Evolutionary conservation across 2,888 invertebrate species (phyloP).

Genomic region (Drosophila monieri): DNA sequence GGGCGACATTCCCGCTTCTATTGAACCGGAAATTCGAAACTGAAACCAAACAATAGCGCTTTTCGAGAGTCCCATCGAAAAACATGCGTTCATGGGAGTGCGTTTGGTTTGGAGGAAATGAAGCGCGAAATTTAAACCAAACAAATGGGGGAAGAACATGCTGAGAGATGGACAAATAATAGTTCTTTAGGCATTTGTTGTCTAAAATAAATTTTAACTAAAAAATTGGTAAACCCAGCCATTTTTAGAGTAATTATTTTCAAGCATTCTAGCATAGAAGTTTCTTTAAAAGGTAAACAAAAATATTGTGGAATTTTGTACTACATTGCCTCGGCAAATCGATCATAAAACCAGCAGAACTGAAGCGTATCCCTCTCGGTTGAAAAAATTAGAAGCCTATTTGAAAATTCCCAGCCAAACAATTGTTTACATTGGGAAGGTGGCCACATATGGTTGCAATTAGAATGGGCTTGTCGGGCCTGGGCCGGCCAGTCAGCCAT

Average conservation of each 20-base stretch:
- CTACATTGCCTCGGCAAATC: conserved; percentile 51
- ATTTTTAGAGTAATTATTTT: neutral
- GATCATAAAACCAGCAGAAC: conserved; percentile 47
- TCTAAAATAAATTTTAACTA: too few species aligned
- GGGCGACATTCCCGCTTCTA: conserved; percentile 27
- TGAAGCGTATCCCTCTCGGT: conserved; percentile 27
- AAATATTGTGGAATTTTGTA: conserved; percentile 27
- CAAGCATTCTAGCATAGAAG: conserved; percentile 2
- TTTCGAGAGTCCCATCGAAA: conserved; percentile 5
- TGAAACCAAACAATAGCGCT: conserved; percentile 31
- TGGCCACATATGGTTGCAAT: conserved; percentile 68
- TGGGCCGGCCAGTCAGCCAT: conserved; percentile 37
- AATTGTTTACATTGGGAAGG: conserved; percentile 55
- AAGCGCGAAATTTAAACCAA: conserved; percentile 62
- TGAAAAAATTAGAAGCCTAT: conserved; percentile 7
- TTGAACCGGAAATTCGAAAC: conserved; percentile 71
- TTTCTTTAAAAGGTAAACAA: conserved; percentile 27
- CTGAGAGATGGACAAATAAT: conserved; percentile 23
- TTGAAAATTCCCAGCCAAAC: conserved; percentile 43
- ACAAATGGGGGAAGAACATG: conserved; percentile 22
- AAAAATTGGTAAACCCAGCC: neutral
- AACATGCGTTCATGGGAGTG: conserved; percentile 41
- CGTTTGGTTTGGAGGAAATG: conserved; percentile 50
- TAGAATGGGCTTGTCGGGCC: conserved; percentile 59
- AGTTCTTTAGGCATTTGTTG: neutral